A percentile compares a stretch with the other conserved stretches of the same genome.
Conservation (phyloP, 2,797 vertebrate species). For the Lemur catta region DNA sequence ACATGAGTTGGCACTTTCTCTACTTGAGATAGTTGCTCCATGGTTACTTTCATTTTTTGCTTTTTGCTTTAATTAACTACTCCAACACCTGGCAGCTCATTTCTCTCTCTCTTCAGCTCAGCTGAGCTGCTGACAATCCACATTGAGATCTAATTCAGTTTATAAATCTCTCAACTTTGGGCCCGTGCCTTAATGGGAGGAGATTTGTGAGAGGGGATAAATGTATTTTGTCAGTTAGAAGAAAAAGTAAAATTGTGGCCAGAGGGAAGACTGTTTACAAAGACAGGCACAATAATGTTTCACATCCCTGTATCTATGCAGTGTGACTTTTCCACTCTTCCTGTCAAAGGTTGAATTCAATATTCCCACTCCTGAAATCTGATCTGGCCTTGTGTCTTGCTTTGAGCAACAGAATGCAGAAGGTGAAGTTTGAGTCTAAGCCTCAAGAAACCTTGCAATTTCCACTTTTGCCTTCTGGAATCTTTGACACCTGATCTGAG, state of each 20-base stretch:
- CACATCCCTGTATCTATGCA: not conserved
- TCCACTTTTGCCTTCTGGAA: not conserved
- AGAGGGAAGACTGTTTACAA: not conserved
- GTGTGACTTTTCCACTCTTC: not conserved
- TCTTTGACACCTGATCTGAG: not conserved
- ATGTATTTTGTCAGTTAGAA: not conserved
- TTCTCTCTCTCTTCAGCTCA: not conserved
- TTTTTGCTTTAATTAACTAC: not conserved
- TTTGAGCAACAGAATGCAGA: not conserved
- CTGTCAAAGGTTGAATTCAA: not conserved
- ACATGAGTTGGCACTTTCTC: not conserved
- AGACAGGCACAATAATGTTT: not conserved
- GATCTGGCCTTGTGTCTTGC: not conserved
- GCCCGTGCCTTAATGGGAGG: not conserved
- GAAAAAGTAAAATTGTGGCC: not conserved
- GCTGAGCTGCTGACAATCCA: not conserved
- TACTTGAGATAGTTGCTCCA: not conserved
- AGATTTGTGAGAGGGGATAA: not conserved
- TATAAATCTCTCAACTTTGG: not conserved
- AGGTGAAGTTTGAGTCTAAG: not conserved
- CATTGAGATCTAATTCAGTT: not conserved
- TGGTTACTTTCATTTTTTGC: not conserved
- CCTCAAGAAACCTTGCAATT: not conserved
- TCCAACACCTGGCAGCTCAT: not conserved
- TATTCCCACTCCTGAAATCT: not conserved